phyloP scores from a whole-genome alignment of 2,797 vertebrate species.

The Buceros bicornis region DNA sequence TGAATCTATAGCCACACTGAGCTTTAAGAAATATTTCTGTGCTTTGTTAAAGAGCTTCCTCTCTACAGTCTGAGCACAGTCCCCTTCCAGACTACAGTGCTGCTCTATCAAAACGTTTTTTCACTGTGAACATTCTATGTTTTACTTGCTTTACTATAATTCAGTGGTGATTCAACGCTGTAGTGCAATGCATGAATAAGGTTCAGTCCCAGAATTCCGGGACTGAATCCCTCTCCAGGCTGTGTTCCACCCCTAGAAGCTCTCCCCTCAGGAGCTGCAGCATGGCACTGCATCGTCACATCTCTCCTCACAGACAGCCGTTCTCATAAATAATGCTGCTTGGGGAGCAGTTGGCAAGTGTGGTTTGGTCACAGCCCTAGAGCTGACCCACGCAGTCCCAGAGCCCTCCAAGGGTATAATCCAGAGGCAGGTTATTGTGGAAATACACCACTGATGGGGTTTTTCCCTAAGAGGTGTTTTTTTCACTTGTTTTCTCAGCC shows the following conservation, averaged over 20 bases:
- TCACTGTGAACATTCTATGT: not conserved
- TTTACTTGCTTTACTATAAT: not conserved
- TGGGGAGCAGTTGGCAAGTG: not conserved
- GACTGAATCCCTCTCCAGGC: not conserved
- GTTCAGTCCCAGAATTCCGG: not conserved
- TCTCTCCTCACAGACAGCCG: not conserved
- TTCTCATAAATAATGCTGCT: not conserved
- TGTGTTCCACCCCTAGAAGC: not conserved
- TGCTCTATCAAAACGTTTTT: not conserved
- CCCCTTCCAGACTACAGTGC: not conserved
- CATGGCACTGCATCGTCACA: too few species aligned
- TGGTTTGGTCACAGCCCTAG: not conserved
- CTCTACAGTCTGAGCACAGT: not conserved
- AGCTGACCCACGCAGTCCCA: not conserved
- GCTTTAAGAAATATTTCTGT: not conserved
- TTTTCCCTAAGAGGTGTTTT: not conserved
- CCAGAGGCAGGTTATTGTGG: not conserved
- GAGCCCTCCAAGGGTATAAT: too few species aligned
- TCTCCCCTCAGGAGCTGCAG: too few species aligned
- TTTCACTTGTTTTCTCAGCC: not conserved
- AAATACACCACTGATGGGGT: not conserved
- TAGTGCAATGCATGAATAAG: not conserved
- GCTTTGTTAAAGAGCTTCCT: not conserved
- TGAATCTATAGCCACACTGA: not conserved
- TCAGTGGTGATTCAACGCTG: not conserved